These are phyloP conservation scores for Drosophila nigromelanica DNA, from an alignment of 1,140 invertebrate genomes.

Conservation along the genomic window DNA sequence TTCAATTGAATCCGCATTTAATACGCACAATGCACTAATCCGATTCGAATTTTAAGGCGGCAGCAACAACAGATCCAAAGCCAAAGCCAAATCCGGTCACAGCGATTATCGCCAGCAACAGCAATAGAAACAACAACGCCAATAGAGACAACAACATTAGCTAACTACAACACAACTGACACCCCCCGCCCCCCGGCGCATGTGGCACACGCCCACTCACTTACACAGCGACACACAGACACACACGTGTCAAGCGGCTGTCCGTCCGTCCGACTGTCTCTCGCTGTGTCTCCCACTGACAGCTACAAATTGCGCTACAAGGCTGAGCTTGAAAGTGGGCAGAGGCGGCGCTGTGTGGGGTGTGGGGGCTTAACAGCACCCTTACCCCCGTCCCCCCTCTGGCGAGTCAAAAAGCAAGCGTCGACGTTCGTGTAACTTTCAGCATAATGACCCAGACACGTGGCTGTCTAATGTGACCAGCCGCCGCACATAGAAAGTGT, in stretches of 20 bases:
- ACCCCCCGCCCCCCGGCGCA: constrained; percentile 20
- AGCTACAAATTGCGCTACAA: constrained; percentile 78
- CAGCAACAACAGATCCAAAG: constrained; percentile 7
- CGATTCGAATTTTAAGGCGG: constrained; percentile 64
- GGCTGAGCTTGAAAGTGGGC: constrained; percentile 43
- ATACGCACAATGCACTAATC: constrained; percentile 64
- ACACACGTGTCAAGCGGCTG: constrained; percentile 60
- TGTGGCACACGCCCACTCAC: constrained; percentile 45
- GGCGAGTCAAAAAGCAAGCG: constrained; percentile 48
- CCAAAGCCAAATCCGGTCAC: constrained; percentile 35
- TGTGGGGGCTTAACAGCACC: background rate
- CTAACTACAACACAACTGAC: constrained; percentile 63
- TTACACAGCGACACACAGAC: constrained; percentile 11
- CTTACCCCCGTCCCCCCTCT: background rate
- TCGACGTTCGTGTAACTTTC: constrained; percentile 77
- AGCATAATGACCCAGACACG: constrained; percentile 82
- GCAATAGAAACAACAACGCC: constrained; percentile 20
- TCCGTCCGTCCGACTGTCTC: constrained; percentile 24
- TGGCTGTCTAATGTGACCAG: constrained; percentile 79
- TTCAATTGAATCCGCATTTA: constrained; percentile 57
- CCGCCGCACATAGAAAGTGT: constrained; percentile 45
- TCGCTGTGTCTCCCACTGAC: constrained; percentile 60
- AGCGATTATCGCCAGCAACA: constrained; percentile 63
- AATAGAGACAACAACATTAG: constrained; percentile 38
- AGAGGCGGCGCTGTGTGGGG: background rate